Conservation (phyloP, 2,797 vertebrate genomes). For the Epinephelus coioides region DNA sequence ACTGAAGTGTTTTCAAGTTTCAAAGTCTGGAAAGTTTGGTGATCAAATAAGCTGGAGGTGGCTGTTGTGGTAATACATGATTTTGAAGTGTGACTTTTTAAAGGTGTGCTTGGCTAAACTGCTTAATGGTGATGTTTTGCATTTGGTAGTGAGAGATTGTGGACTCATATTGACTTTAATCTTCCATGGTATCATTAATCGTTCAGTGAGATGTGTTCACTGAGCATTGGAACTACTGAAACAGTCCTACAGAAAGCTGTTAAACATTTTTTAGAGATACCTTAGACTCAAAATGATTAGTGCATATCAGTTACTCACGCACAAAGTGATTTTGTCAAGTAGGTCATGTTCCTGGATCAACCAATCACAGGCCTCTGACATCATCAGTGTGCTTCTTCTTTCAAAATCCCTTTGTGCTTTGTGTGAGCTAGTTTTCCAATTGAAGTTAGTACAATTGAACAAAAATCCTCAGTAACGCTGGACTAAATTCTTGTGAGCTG, state of each 20-base stretch:
- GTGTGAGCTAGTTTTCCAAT: no score
- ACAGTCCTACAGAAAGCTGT: background rate
- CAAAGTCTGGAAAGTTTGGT: background rate
- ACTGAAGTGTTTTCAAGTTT: background rate
- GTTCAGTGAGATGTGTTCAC: no score
- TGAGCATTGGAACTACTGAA: background rate
- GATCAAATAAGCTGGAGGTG: background rate
- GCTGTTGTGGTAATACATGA: background rate
- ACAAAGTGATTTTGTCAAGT: no score
- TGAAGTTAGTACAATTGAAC: no score
- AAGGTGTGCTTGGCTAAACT: background rate
- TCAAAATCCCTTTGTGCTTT: no score
- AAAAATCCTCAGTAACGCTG: no score
- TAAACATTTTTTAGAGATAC: background rate
- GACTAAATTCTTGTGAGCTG: no score
- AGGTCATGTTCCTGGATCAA: no score
- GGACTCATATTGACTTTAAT: background rate
- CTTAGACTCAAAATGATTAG: no score
- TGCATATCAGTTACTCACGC: no score
- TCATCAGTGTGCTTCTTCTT: no score
- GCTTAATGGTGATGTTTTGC: background rate
- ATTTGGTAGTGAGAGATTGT: background rate
- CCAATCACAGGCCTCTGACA: no score
- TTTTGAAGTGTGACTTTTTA: background rate
- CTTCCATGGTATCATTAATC: background rate